Percentiles rank a stretch among this genome's conserved stretches.
Evolutionary conservation across 2,797 vertebrate species (phyloP).

Genomic region (Anabas testudineus): DNA sequence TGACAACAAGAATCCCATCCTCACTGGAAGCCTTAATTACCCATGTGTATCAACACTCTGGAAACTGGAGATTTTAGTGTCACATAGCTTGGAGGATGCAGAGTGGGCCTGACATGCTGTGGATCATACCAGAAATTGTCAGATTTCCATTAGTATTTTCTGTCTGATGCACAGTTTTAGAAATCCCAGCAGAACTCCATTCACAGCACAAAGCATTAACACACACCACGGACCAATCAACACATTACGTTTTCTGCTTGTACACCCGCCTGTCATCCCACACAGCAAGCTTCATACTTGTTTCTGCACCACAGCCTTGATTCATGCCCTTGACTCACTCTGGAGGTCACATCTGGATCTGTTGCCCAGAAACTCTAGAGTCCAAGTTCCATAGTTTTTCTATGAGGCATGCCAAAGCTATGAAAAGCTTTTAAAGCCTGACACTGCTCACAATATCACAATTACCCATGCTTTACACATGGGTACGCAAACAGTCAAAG

Average conservation of each 20-base stretch:
- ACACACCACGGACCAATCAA: not conserved
- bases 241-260: too few relatives aligned
- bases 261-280: too few relatives aligned
- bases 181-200: not conserved
- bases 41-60: too few relatives aligned
- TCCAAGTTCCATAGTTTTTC: conserved; percentile 91
- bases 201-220: not conserved
- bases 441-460: conserved; percentile 79
- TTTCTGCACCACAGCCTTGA: conserved; percentile 75
- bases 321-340: conserved; percentile 83
- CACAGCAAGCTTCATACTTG: not conserved
- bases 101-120: too few relatives aligned
- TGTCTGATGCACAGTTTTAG: too few relatives aligned
- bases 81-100: too few relatives aligned
- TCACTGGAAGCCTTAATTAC: too few relatives aligned
- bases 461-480: conserved; percentile 56
- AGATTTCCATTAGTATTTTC: too few relatives aligned
- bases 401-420: conserved; percentile 86
- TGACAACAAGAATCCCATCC: too few relatives aligned
- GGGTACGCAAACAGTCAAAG: conserved; percentile 34
- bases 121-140: too few relatives aligned
- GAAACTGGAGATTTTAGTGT: too few relatives aligned
- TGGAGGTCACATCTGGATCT: conserved; percentile 73
- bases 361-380: conserved; percentile 78
- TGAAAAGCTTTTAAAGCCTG: conserved; percentile 84